Evolutionary conservation across 2,113 vertebrate species (phyloP).

Genomic region (Natator depressus): DNA sequence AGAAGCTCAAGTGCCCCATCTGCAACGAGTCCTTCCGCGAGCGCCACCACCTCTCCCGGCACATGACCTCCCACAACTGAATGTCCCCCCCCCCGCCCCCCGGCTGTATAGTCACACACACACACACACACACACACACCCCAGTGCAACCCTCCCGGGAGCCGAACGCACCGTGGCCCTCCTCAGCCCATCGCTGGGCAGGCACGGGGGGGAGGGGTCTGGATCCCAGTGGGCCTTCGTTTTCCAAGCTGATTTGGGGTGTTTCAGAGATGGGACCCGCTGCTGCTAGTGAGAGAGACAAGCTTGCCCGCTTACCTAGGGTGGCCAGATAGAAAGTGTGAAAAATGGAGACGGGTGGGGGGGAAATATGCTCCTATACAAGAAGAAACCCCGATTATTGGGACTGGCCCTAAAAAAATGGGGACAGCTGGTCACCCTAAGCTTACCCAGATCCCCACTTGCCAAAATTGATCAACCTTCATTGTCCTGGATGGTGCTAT

Average conservation of each 20-base stretch:
- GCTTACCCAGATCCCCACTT: neutral
- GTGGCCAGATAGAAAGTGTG: too few species aligned
- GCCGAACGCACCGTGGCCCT: neutral
- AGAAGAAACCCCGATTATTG: too few species aligned
- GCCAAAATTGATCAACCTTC: neutral
- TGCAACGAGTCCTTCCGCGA: conserved; percentile 98
- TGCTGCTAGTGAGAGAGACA: too few species aligned
- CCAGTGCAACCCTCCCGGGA: neutral
- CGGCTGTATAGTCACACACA: neutral
- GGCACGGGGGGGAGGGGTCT: too few species aligned
- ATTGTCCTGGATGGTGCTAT: neutral
- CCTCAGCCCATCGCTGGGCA: neutral
- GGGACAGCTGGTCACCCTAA: too few species aligned
- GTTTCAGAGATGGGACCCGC: neutral
- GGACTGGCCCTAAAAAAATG: too few species aligned
- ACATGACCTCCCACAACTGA: conserved; percentile 99
- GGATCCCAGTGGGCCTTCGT: neutral
- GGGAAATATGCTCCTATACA: too few species aligned
- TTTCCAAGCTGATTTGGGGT: neutral
- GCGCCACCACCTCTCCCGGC: conserved; percentile 95
- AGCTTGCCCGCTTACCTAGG: neutral
- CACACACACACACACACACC: neutral
- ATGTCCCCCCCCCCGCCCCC: neutral
- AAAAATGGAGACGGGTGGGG: too few species aligned
- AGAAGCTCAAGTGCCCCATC: conserved; percentile 98